Conservation (phyloP, 1,140 invertebrate species). For the Lepidurus packardi region DNA sequence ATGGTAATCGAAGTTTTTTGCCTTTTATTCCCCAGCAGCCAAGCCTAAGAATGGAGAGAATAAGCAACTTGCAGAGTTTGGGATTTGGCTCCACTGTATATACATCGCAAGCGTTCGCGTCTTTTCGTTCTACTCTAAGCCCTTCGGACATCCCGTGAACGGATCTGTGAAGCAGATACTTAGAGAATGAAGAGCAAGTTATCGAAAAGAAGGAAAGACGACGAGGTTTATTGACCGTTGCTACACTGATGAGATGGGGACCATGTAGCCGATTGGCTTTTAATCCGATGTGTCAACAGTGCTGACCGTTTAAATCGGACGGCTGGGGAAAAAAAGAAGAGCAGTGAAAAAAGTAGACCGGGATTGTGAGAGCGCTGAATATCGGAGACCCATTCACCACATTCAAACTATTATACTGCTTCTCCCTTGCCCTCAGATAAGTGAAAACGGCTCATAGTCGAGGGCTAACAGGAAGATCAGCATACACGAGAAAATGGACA, state of each 20-base stretch:
- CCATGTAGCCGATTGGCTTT: conserved; percentile 9
- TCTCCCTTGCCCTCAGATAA: not conserved
- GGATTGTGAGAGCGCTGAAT: not conserved
- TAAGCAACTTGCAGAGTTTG: conserved; percentile 11
- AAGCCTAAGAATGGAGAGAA: conserved; percentile 21
- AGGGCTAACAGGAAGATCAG: not conserved
- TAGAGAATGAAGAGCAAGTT: conserved; percentile 19
- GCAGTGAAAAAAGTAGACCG: not conserved
- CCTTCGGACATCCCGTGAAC: conserved; percentile 6
- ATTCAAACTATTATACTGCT: not conserved
- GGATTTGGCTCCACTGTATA: not conserved
- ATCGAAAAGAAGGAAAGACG: conserved; percentile 12
- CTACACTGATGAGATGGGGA: conserved; percentile 15
- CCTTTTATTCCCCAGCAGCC: conserved; percentile 5
- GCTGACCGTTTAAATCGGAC: not conserved
- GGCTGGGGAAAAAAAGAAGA: not conserved
- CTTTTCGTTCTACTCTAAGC: conserved; percentile 1
- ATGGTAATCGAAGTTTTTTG: conserved; percentile 19
- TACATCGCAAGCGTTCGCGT: not conserved
- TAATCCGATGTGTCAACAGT: conserved; percentile 10
- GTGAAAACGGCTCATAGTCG: not conserved
- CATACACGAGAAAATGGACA: conserved; percentile 5
- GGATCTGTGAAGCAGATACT: not conserved
- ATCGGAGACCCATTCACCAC: not conserved
- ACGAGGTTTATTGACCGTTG: conserved; percentile 21